Base-by-base conservation (phyloP, 2,797 vertebrate genomes). In the Chelon auratus region DNA sequence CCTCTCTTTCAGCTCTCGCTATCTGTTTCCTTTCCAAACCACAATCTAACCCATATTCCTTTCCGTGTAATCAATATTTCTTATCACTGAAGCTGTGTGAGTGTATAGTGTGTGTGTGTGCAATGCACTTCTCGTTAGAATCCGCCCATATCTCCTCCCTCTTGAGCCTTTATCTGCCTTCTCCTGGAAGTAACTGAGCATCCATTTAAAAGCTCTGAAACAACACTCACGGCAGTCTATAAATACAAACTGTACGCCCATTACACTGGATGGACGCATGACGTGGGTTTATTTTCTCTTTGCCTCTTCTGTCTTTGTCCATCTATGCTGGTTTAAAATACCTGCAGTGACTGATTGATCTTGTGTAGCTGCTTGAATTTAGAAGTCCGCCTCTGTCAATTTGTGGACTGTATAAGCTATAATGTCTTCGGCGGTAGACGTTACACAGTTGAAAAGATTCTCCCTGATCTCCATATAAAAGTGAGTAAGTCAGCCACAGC, bases 1-100 rank as follows among this genome's bases (percentile, higher is more conserved):
- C 22, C 24, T 52, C 5, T 14, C 51, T 43, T 53, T 55, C 51
- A 69, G 53, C 57, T 39, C 39, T 63, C 22, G 7, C 15, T 50
- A 47, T 59, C 30, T 33, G 9, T 62, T 52, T 65, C 57, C 64
- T 68, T 53, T 70, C 62, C 45, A 22, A 58, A 72, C 54, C n/a
- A 30, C 18, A 55, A 43, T 68, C 58, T 58, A 48, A 72, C 51
- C 55, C 52, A 64, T 58, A 57, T 65, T 71, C 37, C 15, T 83
- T 65, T 66, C 57, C 65, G 43, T 72, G 24, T 60, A 62, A 82
- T 85, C 75, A 77, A 68, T 79, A 77, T 43, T 70, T 77, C 51
- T 70, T 52, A 69, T 76, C 54, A 22, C 69, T 59, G 45, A 66
- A 62, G 66, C 40, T 37, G 42, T 18, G 45, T 37, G 59, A 58